Base-by-base conservation (phyloP, 2,888 invertebrate species). In the Gandaritis pyraliata region DNA sequence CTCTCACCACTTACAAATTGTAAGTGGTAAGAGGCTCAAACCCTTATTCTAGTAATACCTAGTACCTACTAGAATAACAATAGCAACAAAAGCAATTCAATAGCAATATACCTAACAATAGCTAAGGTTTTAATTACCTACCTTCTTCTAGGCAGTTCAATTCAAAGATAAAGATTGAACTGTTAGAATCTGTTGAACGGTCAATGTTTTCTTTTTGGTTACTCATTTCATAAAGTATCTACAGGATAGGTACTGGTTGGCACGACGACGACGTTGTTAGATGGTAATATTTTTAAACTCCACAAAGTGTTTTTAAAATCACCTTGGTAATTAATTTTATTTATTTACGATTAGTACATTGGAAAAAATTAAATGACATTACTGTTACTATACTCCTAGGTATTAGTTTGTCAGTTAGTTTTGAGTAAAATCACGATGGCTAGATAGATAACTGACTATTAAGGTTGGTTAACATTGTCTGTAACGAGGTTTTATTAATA, bases 311-410 rank as follows among this genome's bases (percentile, higher is more conserved):
- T 66, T 59, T 41, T 52, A 45, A 63, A 56, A 79, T 81, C 81
- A 78, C 80, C 80, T 78, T 71, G 81, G 80, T 80, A 80, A 81
- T 80, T 78, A 80, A 71, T 78, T 70, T 58, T 80, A 80, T 80
- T 80, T 78, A 80, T 70, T 58, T 23, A 43, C n/a, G 3, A 47
- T 47, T 13, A 6, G 3, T n/a, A 8, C 38, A 39, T 58, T 15
- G 29, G 11, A 33, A 53, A 51, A 58, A n/a, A 41, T 30, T n/a
- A 29, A 49, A 39, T 58, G 55, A 58, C 63, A 54, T 23, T 23
- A 6, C 23, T n/a, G 50, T 36, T 10, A 38, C 12, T n/a, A n/a
- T n/a, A n/a, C n/a, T n/a, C n/a, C n/a, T n/a, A n/a, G n/a, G n/a
- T 16, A 50, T 38, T 38, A 38, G n/a, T 49, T 38, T 50, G 50